Evolutionary conservation across 2,888 invertebrate species (phyloP).

Genomic region (Pocota personata): DNA sequence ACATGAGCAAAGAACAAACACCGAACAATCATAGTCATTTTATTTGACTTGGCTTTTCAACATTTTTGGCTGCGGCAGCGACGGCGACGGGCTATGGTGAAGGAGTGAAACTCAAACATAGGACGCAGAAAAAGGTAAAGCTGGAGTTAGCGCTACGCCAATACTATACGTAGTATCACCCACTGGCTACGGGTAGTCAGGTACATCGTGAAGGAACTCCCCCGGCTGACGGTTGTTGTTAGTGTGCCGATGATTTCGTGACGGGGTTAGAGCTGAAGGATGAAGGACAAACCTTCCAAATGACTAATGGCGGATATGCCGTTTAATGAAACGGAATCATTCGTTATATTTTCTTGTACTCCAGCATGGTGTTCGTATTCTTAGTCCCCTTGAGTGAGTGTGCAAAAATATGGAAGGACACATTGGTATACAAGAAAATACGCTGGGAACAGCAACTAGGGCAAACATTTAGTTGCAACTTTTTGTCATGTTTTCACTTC

Average conservation of each 20-base stretch:
- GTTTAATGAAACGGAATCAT: conserved; percentile 56
- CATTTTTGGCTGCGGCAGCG: conserved; percentile 20
- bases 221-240: conserved; percentile 5
- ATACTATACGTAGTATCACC: neutral
- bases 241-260: neutral
- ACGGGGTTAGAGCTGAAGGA: neutral
- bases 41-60: conserved; percentile 63
- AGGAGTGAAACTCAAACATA: conserved; percentile 58
- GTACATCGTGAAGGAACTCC: conserved; percentile 17
- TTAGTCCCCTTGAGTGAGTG: neutral
- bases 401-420: neutral
- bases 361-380: neutral
- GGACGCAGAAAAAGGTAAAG: conserved; percentile 19
- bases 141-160: neutral
- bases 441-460: conserved; percentile 34
- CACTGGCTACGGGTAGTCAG: conserved; percentile 18
- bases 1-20: conserved; percentile 37
- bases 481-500: conserved; percentile 48
- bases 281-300: conserved; percentile 9
- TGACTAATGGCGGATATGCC: conserved; percentile 47
- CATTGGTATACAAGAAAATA: neutral
- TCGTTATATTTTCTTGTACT: conserved; percentile 12
- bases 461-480: conserved; percentile 68
- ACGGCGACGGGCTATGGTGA: neutral
- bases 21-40: conserved; percentile 59